Base-by-base conservation (phyloP, 2,888 invertebrate species). In the Hyposoter didymator region DNA sequence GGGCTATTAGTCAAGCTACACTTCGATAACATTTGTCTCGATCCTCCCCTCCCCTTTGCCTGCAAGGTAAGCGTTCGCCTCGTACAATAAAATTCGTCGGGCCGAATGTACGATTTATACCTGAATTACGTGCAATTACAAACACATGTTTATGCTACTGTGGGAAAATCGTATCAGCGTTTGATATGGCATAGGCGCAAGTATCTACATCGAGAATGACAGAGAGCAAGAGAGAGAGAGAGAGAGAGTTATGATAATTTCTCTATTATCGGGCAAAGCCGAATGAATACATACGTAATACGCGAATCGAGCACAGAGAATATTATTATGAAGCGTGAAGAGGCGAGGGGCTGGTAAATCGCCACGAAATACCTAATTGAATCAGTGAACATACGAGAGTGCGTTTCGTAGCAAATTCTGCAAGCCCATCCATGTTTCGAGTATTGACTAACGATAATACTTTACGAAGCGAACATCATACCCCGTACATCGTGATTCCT, bases 171-270 rank as follows among this genome's bases (percentile, higher is more conserved):
- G 52, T 76, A 62, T 62, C 74, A 28, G 45, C 22, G 45, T 62
- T 28, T 32, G 73, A 62, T n/a, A 62, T 52, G 39, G 47, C 47
- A 59, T 17, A 62, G 47, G 35, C 17, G n/a, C 45, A 45, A 45
- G 64, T 52, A 67, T 28, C 67, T 74, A 59, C 28, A 75, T 84
- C 69, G 12, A n/a, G n/a, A 52, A n/a, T 6, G n/a, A n/a, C 1
- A 52, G 19, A 52, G 49, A 49, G 17, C 19, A n/a, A 22, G 19
- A 52, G n/a, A 55, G 55, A 55, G 12, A 28, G 22, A 59, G 14
- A 59, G 28, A 59, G 28, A 28, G 45, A 69, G 70, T 86, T 87
- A 87, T 86, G 87, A 87, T 87, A 87, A 87, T 87, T 87, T 84
- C 86, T 82, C 82, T 87, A 87, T 87, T 87, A 87, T 87, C 87